Conservation (phyloP, 2,113 vertebrate species). For the Cinclus mexicanus region DNA sequence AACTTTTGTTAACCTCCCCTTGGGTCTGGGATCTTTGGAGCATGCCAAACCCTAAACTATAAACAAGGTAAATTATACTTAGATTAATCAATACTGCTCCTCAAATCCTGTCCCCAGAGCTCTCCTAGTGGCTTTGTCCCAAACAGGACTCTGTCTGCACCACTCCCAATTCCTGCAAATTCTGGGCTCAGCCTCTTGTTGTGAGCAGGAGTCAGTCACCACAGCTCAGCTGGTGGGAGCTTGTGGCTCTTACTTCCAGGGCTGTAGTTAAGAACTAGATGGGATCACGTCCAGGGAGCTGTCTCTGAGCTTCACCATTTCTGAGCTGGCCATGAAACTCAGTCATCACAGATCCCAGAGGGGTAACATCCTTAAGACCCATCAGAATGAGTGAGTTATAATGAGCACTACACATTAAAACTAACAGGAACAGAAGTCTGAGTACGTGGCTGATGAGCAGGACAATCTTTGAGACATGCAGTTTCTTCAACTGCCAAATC, state of each 20-base stretch:
- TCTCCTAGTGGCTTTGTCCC: neutral
- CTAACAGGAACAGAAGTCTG: neutral
- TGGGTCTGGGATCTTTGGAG: neutral
- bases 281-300: neutral
- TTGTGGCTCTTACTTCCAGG: neutral
- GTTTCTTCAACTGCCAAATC: neutral
- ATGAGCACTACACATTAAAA: neutral
- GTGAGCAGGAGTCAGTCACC: neutral
- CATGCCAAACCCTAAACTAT: neutral
- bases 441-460: neutral
- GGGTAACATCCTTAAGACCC: accelerated
- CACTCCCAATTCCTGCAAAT: neutral
- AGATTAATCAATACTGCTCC: neutral
- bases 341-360: accelerated
- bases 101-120: neutral
- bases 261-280: neutral
- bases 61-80: neutral
- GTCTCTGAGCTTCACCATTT: neutral
- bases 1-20: neutral
- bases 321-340: neutral
- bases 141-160: neutral
- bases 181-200: neutral
- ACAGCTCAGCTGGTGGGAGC: neutral
- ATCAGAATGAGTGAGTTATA: neutral
- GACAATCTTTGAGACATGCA: neutral